phyloP scores from a whole-genome alignment of 1,140 invertebrate species.

The Prorops nasuta region DNA sequence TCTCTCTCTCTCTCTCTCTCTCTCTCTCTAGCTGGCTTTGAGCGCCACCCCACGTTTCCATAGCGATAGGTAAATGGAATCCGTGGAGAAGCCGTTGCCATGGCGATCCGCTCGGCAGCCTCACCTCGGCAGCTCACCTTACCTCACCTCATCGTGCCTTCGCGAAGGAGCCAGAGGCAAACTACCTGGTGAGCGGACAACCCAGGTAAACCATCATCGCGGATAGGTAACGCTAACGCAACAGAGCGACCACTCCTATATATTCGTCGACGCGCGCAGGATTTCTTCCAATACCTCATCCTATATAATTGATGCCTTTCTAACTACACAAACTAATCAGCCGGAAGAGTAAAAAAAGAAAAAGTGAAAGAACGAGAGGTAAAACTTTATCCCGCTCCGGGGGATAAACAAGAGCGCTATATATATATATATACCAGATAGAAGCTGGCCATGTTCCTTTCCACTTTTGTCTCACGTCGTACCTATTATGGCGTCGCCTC shows the following conservation, averaged over 20 bases:
- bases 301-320: constrained; percentile 40
- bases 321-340: constrained; percentile 38
- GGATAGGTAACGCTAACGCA: too few relatives aligned
- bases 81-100: constrained; percentile 54
- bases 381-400: constrained; percentile 27
- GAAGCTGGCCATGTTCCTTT: constrained; percentile 27
- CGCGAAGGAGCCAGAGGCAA: background rate
- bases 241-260: too few relatives aligned
- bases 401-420: constrained; percentile 1
- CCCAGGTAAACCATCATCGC: too few relatives aligned
- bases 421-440: constrained; percentile 31
- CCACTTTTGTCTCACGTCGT: constrained; percentile 30
- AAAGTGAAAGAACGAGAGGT: constrained; percentile 31
- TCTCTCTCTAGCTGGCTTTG: constrained; percentile 36
- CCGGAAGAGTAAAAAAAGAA: too few relatives aligned
- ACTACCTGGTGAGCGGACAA: too few relatives aligned
- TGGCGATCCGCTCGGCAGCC: constrained; percentile 51
- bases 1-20: constrained; percentile 22
- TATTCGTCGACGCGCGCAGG: too few relatives aligned
- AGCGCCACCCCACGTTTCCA: constrained; percentile 53
- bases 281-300: too few relatives aligned
- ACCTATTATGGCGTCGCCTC: constrained; percentile 32
- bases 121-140: constrained; percentile 43
- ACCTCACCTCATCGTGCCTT: constrained; percentile 29
- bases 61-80: constrained; percentile 57